Evolutionary conservation across 2,113 vertebrate genomes (phyloP).

Genomic region (Cyprichromis sp.): DNA sequence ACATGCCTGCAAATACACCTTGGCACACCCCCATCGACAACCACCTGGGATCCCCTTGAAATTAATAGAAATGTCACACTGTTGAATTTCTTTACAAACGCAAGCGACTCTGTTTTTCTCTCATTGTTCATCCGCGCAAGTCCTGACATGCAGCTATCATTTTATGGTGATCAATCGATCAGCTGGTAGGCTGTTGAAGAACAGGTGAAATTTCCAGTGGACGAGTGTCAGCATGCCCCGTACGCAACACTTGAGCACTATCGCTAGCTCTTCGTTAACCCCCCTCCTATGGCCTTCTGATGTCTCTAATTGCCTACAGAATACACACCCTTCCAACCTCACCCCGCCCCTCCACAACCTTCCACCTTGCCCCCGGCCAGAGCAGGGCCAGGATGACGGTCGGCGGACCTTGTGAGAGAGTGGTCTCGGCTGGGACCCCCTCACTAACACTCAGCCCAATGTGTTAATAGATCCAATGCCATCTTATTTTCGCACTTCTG

Average conservation of each 20-base stretch:
- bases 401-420: slow-evolving; percentile 54
- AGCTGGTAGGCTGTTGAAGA: slow-evolving; percentile 27
- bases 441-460: slow-evolving; percentile 74
- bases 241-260: background rate
- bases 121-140: background rate
- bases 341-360: background rate
- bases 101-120: background rate
- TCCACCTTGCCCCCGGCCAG: slow-evolving; percentile 36
- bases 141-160: slow-evolving; percentile 30
- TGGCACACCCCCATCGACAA: background rate
- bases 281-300: background rate
- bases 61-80: background rate
- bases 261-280: background rate
- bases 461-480: slow-evolving; percentile 86
- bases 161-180: slow-evolving; percentile 16
- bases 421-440: slow-evolving; percentile 57
- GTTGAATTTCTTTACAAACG: background rate
- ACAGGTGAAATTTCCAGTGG: slow-evolving; percentile 38
- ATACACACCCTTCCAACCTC: background rate
- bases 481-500: slow-evolving; percentile 86
- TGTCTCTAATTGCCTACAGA: slow-evolving; percentile 41
- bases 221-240: slow-evolving; percentile 48
- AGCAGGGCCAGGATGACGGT: slow-evolving; percentile 52
- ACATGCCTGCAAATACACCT: background rate
- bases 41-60: background rate